Evolutionary conservation across 2,888 invertebrate species (phyloP), one percentile per base, ranked within the genome.

Genomic region (Andrena bucephala): DNA sequence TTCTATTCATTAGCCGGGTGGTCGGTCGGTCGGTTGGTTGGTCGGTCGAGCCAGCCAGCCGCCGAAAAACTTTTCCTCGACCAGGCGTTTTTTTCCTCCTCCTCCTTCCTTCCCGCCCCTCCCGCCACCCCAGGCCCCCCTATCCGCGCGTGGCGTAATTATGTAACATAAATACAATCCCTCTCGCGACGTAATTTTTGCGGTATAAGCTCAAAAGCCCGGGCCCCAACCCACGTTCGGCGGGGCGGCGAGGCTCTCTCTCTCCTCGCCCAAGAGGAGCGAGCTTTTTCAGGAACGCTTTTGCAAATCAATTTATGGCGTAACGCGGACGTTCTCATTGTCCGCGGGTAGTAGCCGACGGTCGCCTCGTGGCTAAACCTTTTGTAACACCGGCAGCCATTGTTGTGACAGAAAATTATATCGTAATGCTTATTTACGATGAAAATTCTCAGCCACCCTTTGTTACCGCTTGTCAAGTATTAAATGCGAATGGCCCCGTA

Each of bases 281-380:
- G 87, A 78, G 87, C 85, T 88, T 88, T 93, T 93, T 92, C 90
- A 90, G 91, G 91, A 90, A 90, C 92, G 92, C 90, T 92, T 91
- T 91, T 90, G 92, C 93, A 94, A 94, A 94, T 94, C 94, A 94
- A 94, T 94, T 94, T 94, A 94, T 93, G 93, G 92, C 91, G 90
- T 90, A 90, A 88, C 91, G 84, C 87, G 87, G 84, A 84, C 89
- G 83, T 90, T 93, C 92, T 92, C 94, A 94, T 93, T 93, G 93
- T 93, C 92, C 92, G 85, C 87, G 84, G 74, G 74, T 75, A 86
- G 72, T 77, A 79, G 78, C 87, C 91, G 89, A 87, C 89, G 90
- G 81, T 87, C 89, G 86, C 89, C 87, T 88, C 89, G 90, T 89
- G 90, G 91, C 91, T 93, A 93, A 93, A 91, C 91, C 93, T 91